Conservation (phyloP, 2,797 vertebrate species). For the Nasua narica region DNA sequence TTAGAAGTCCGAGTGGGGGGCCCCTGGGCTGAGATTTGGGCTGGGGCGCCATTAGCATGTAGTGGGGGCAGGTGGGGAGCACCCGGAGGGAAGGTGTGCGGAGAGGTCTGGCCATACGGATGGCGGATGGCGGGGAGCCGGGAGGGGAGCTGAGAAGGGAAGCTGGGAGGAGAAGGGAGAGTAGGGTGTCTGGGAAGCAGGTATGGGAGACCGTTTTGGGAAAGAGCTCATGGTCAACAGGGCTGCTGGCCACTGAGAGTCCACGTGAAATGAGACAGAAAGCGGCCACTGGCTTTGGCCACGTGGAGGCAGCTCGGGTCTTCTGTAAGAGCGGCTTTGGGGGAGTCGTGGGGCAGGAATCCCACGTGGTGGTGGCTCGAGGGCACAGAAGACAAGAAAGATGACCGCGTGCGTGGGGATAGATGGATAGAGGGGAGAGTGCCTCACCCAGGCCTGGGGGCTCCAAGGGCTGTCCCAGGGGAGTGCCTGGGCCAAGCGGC, state of each 20-base stretch:
- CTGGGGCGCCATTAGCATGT: rapidly evolving
- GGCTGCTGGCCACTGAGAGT: not conserved
- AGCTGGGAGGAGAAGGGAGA: not conserved
- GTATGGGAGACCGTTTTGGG: rapidly evolving
- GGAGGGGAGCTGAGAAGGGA: not conserved
- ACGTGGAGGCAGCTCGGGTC: not conserved
- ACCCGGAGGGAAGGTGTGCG: not conserved
- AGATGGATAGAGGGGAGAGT: not conserved
- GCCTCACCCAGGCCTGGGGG: not conserved
- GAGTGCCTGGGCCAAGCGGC: not conserved
- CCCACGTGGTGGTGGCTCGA: not conserved
- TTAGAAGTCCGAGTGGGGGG: not conserved
- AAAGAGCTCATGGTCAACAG: not conserved
- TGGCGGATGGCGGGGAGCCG: not conserved
- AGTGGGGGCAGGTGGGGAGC: not conserved
- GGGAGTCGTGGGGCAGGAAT: not conserved
- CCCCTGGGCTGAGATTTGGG: not conserved
- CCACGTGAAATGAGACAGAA: rapidly evolving
- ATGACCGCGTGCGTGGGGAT: rapidly evolving
- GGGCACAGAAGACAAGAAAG: not conserved
- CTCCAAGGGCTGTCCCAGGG: not conserved
- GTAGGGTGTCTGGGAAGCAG: too few species aligned
- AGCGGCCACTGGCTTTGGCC: not conserved
- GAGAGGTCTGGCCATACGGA: not conserved
- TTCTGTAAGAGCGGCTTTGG: not conserved